These are phyloP conservation scores for Thryonomys swinderianus DNA, from an alignment of 2,113 vertebrate genomes.

Conservation along the genomic window DNA sequence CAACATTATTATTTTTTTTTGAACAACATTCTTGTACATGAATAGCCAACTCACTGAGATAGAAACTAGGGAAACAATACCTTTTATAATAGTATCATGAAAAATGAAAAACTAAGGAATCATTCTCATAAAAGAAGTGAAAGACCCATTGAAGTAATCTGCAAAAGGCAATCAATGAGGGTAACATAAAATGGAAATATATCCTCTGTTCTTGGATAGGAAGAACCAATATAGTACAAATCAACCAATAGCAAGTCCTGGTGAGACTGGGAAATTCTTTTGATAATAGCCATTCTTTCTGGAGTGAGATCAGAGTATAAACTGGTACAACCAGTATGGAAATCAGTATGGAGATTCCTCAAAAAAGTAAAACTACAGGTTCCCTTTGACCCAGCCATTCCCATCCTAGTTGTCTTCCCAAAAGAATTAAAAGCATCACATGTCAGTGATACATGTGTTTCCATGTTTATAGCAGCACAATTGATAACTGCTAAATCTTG, in stretches of 20 bases:
- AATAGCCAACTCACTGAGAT: neutral
- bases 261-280: neutral
- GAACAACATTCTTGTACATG: neutral
- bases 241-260: neutral
- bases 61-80: neutral
- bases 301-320: neutral
- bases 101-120: neutral
- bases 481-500: neutral
- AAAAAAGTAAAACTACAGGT: neutral
- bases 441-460: too few species aligned
- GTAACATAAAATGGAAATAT: neutral
- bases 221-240: neutral
- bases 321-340: neutral
- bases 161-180: neutral
- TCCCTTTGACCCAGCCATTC: neutral
- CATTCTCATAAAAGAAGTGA: neutral
- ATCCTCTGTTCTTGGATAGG: neutral
- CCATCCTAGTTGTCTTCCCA: neutral
- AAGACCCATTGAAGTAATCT: neutral
- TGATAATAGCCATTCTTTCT: too few species aligned
- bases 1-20: too few species aligned
- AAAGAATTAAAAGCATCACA: neutral
- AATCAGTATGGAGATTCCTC: neutral
- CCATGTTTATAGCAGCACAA: neutral
- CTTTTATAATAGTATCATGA: neutral